Evolutionary conservation across 2,797 vertebrate genomes (phyloP).

Genomic region (Steatocranus sp.): DNA sequence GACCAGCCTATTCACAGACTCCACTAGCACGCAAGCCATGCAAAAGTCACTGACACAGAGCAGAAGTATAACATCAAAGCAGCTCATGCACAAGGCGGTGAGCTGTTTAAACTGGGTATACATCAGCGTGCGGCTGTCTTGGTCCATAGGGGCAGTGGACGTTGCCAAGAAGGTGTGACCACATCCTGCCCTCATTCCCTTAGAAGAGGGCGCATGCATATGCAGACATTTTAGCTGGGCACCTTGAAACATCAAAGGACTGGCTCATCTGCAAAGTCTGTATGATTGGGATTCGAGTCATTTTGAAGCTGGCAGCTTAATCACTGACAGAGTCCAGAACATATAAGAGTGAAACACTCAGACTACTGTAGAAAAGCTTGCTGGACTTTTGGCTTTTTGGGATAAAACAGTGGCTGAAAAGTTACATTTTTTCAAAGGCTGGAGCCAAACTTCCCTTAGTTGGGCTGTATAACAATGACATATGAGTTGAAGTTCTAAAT

Average conservation of each 20-base stretch:
- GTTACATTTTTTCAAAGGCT: neutral
- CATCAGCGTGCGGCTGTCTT: conserved; percentile 21
- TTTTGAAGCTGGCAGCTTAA: conserved; percentile 27
- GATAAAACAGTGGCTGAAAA: neutral
- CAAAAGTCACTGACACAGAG: conserved; percentile 42
- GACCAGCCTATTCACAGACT: conserved; percentile 32
- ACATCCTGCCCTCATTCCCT: conserved; percentile 58
- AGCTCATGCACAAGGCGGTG: conserved; percentile 6
- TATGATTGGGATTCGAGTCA: conserved; percentile 26
- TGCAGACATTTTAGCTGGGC: conserved; percentile 31
- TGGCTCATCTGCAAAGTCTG: neutral
- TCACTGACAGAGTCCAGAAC: conserved; percentile 18
- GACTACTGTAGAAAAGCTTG: conserved; percentile 12
- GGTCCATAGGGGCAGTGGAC: conserved; percentile 13
- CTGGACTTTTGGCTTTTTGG: neutral
- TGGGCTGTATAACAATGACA: neutral
- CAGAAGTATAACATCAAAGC: conserved; percentile 45
- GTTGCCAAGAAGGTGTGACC: conserved; percentile 58
- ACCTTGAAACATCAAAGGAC: conserved; percentile 41
- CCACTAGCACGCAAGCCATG: conserved; percentile 9
- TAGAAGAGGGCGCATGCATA: conserved; percentile 12
- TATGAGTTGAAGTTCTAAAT: neutral
- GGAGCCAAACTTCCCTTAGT: neutral
- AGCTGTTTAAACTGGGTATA: conserved; percentile 43
- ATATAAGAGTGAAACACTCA: neutral